Base-by-base conservation (phyloP, 2,797 vertebrate genomes). In the Rousettus madagascariensis region DNA sequence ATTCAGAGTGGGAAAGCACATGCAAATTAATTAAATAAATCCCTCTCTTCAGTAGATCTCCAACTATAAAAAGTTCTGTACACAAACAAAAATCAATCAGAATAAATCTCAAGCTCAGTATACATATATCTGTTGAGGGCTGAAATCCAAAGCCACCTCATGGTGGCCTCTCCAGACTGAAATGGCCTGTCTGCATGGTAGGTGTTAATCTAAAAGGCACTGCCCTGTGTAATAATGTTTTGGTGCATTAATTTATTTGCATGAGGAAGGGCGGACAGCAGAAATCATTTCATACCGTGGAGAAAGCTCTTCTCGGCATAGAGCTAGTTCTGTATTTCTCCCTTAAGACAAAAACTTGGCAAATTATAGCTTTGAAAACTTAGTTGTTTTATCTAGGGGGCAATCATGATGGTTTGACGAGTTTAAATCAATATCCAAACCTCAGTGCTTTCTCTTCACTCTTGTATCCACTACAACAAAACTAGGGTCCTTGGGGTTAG, bases 181-280 rank as follows among this genome's bases (percentile, higher is more conserved):
- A 51, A 22, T 59, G 2, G 79, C 36, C 89, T 91, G 87, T n/a
- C 30, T n/a, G 12, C 15, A 20, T 53, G 38, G 89, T 89, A 63
- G 26, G 63, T 92, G 72, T 97, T 96, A 89, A 94, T 95, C 92
- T 4, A 69, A 49, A 90, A 53, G 80, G 68, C n/a, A 55, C 26
- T 53, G 94, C 61, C 80, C 96, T 94, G 85, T 90, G 33, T 33
- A 33, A 93, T 94, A 91, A 82, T 69, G 78, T 97, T 97, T 97
- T 87, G 89, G 94, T 96, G 61, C 97, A 96, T 97, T 97, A 97
- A 97, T 97, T 98, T 97, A 96, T 97, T 97, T 98, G 75, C 84
- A 77, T 94, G 93, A 93, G 94, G 90, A 97, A 88, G 87, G 38
- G 91, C 96, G 17, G 85, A 63, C 24, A 94, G 90, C 88, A 97